Evolutionary conservation across 30 jellyfish, hydroid and myxozoan genomes (phyloP), one percentile per base, ranked within the genome.

Genomic region (Sanderia malayensis): DNA sequence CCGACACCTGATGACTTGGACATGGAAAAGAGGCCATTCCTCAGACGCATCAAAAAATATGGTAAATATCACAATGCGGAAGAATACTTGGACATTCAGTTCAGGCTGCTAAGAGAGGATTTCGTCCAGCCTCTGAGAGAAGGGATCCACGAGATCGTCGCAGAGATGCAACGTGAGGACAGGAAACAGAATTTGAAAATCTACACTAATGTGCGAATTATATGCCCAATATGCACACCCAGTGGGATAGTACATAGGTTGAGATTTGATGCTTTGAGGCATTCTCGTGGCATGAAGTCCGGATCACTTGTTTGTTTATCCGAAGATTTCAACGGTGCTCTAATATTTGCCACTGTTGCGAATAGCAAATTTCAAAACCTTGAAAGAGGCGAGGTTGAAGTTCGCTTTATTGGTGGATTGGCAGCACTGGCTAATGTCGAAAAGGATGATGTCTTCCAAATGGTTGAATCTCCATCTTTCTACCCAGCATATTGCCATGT

Each of bases 401-500:
- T 83, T 44, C 82, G 83, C 27, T 83, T 83, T 65, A 45, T 29
- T n/a, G 67, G 61, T 20, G 73, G 82, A 6, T 32, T 44, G n/a
- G 76, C 44, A 7, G 64, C 55, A 44, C 20, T 26, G 0, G 71
- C 21, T 26, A 18, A 59, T 33, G 20, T 19, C 15, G 41, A 34
- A 17, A 46, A 30, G 20, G 37, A 25, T 3, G 57, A 30, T 26
- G 46, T 37, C 1, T 74, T 67, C 52, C 59, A 19, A 6, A 83
- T 83, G 95, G 95, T 62, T 19, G 95, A 83, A 70, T 83, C 80
- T 8, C 95, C 95, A 33, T 31, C 95, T 30, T 83, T 10, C 69
- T 83, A 72, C 49, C 84, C 72, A 73, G 95, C 95, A 17, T 83
- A 83, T 26, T 53, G 88, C 34, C 95, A 83, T 74, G 95, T 83